Percentiles rank a stretch among this genome's conserved stretches.
These are phyloP conservation scores for Eumerus sabulonum DNA, from an alignment of 2,888 invertebrate species.

Conservation along the genomic window DNA sequence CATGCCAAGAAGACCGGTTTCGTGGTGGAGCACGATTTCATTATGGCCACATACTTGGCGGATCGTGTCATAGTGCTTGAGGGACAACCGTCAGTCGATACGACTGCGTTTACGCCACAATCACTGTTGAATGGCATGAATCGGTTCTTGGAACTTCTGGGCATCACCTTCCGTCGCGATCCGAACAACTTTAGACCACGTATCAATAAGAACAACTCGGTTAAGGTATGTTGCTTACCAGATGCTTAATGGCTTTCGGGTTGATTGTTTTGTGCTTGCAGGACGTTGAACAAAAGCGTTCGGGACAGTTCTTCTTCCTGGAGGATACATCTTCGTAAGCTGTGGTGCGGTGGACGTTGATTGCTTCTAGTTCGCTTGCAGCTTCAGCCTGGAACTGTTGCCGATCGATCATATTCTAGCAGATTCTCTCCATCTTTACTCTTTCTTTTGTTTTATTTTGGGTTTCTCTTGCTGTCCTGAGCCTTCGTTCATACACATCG, in stretches of 20 bases:
- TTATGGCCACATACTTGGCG: conserved; percentile 99
- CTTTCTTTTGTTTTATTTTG: background rate
- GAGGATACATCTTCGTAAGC: conserved; percentile 83
- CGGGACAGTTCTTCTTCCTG: conserved; percentile 99
- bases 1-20: conserved; percentile 99
- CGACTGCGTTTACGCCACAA: conserved; percentile 94
- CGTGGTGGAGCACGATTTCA: conserved; percentile 99
- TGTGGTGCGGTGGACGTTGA: conserved; percentile 1
- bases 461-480: conserved; percentile 24
- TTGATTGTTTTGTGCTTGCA: conserved; percentile 75
- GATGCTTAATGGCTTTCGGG: background rate
- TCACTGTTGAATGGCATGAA: conserved; percentile 99
- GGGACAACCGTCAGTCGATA: conserved; percentile 93
- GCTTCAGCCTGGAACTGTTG: conserved; percentile 24
- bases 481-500: conserved; percentile 7
- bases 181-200: conserved; percentile 99
- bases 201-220: conserved; percentile 97
- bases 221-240: conserved; percentile 84
- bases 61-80: conserved; percentile 99
- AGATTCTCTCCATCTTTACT: conserved; percentile 32
- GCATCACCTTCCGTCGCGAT: conserved; percentile 98
- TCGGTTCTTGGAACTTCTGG: conserved; percentile 94
- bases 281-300: conserved; percentile 98
- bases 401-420: conserved; percentile 18
- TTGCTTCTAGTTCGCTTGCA: conserved; percentile 40